Base-by-base conservation (phyloP, 1,140 invertebrate genomes). In the Aphelenchoides besseyi region DNA sequence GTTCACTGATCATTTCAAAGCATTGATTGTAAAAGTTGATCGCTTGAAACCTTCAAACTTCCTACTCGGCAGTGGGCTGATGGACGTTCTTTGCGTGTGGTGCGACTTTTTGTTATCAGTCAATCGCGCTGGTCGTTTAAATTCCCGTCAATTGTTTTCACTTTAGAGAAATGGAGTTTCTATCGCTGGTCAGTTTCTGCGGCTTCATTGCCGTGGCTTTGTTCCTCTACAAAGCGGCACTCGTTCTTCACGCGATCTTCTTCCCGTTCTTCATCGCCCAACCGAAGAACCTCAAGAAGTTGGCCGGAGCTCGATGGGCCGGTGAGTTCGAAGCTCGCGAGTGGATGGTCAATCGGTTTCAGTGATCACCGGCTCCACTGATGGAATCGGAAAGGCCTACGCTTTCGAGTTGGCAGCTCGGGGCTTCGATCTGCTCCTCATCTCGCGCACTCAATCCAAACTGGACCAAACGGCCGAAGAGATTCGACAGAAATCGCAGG, bases 261-360 rank as follows among this genome's bases (percentile, higher is more conserved):
- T 81, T 66, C 33, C 75, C 79, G 2, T 83, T 75, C 59, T 53
- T 79, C 9, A 64, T 83, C 35, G 76, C 71, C 33, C 62, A 62
- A 16, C 71, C 80, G 23, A 73, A 81, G 18, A 81, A 83, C 66
- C 54, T 77, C 0, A 41, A 71, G 53, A 68, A 68, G 12, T 69
- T 80, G 35, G 80, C 82, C 2, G 82, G 82, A 23, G 82, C 73
- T 5, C 69, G 73, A 54, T 84, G 82, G 81, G 81, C 81, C 30
- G 80, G 79, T 80, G 3, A 68, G 26, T 59, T 48, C 41, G 12
- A 23, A 16, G 23, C 12, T 48, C 41, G 12, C 5, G 5, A n/a
- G n/a, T n/a, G n/a, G n/a, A n/a, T n/a, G n/a, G n/a, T n/a, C n/a
- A n/a, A n/a, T 23, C 18, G 5, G 53, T 67, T 81, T 74, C 52